These are phyloP conservation scores for Zoanthus solanderi DNA, from an alignment of 92 coral and sea anemone genomes.

Conservation along the genomic window DNA sequence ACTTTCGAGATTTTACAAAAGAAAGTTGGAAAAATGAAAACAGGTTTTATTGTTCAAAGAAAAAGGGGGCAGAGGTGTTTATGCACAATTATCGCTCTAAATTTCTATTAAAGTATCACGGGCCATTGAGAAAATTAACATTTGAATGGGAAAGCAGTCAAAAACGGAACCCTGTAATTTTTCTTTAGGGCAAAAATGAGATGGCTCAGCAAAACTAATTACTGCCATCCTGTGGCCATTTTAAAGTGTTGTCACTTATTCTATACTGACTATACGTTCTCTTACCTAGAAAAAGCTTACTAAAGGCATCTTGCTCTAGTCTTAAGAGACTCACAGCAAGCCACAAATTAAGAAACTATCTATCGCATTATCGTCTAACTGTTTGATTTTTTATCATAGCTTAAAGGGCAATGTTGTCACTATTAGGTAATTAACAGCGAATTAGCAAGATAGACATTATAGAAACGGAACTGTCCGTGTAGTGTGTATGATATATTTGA, in stretches of 20 bases:
- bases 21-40: slow-evolving; percentile 38
- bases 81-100: slow-evolving; percentile 77
- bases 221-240: slow-evolving; percentile 15
- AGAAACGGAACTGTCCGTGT: not conserved
- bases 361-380: not conserved
- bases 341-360: not conserved
- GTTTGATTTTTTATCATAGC: not conserved
- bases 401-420: slow-evolving; percentile 37
- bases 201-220: slow-evolving; percentile 28
- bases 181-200: slow-evolving; percentile 29
- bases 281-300: not conserved
- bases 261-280: not conserved
- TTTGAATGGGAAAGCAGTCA: slow-evolving; percentile 27
- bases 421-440: slow-evolving; percentile 47
- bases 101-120: slow-evolving; percentile 61
- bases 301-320: not conserved
- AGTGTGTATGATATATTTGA: not conserved
- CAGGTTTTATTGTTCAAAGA: slow-evolving; percentile 39
- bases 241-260: not conserved
- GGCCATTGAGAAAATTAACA: slow-evolving; percentile 35
- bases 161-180: slow-evolving; percentile 46
- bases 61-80: slow-evolving; percentile 77
- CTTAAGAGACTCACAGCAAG: not conserved
- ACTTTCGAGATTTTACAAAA: slow-evolving; percentile 39
- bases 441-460: slow-evolving; percentile 26